These are phyloP conservation scores for Odontesthes bonariensis DNA, from an alignment of 2,113 vertebrate species.

Conservation along the genomic window DNA sequence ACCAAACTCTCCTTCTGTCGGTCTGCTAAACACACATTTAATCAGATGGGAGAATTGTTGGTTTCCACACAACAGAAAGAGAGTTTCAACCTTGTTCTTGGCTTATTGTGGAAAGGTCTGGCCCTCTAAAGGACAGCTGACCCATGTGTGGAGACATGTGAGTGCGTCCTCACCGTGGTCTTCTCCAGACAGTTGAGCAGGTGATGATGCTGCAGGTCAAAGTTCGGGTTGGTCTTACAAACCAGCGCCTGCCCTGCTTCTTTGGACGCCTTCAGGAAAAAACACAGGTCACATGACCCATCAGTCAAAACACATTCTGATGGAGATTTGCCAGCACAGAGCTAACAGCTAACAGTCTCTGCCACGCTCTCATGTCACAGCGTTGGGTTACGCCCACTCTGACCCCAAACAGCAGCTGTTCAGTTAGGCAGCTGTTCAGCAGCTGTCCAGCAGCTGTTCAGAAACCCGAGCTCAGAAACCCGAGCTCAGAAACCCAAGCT, in stretches of 20 bases:
- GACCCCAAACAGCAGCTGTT: slow-evolving; percentile 1
- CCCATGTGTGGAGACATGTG: background rate
- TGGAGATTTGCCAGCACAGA: background rate
- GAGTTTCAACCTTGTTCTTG: no score
- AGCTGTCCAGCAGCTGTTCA: no score
- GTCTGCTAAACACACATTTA: no score
- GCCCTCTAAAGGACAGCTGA: no score
- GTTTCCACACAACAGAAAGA: no score
- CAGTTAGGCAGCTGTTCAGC: no score
- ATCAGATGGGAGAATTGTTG: no score
- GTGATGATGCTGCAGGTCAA: slow-evolving; percentile 94
- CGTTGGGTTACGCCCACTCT: background rate
- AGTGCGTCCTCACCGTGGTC: slow-evolving; percentile 89
- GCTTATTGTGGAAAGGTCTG: no score
- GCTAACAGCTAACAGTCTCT: background rate
- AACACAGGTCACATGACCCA: slow-evolving; percentile 50
- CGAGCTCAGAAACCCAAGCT: no score
- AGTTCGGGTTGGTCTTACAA: slow-evolving; percentile 87
- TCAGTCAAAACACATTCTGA: background rate
- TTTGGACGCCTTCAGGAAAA: slow-evolving; percentile 87
- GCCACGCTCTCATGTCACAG: slow-evolving; percentile 24
- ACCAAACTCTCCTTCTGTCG: no score
- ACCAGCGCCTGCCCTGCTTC: slow-evolving; percentile 92
- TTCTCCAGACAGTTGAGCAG: slow-evolving; percentile 97
- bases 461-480: no score